Evolutionary conservation across 2,113 vertebrate species (phyloP).

Genomic region (Hippocampus zosterae): DNA sequence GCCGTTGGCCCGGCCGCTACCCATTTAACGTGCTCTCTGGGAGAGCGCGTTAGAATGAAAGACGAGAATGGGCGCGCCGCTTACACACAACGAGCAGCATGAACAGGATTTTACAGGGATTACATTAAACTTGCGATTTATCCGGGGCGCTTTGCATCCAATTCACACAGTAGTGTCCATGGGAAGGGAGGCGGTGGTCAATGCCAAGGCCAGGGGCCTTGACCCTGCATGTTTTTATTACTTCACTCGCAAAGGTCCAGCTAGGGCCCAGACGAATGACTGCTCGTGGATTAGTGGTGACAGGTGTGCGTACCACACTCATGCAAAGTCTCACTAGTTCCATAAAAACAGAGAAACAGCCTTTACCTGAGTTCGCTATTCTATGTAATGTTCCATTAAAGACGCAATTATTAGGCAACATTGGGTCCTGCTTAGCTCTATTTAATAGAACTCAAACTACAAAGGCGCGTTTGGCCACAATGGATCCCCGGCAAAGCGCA

Average conservation of each 20-base stretch:
- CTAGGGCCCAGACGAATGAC: constrained; percentile 42
- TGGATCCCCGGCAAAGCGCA: no score
- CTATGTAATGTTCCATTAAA: background rate
- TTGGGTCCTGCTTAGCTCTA: no score
- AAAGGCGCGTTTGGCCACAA: background rate
- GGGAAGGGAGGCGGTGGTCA: constrained; percentile 41
- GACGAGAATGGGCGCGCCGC: constrained; percentile 38
- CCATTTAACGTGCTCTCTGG: constrained; percentile 62
- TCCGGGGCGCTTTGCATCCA: constrained; percentile 59
- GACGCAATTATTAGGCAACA: background rate
- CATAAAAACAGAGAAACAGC: constrained; percentile 10
- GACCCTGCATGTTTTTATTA: constrained; percentile 36
- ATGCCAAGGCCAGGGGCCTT: constrained; percentile 37
- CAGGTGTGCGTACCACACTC: constrained; percentile 42
- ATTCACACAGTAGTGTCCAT: constrained; percentile 56
- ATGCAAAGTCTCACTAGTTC: constrained; percentile 9
- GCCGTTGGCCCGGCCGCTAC: constrained; percentile 51
- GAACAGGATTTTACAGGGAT: constrained; percentile 71
- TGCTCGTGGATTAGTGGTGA: constrained; percentile 36
- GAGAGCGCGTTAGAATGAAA: constrained; percentile 49
- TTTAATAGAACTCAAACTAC: no score
- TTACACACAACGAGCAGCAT: constrained; percentile 63
- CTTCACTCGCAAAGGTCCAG: constrained; percentile 32
- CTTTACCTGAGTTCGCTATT: background rate
- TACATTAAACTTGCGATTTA: constrained; percentile 74